Conservation (phyloP, 2,113 vertebrate genomes). For the Sciurus niger region DNA sequence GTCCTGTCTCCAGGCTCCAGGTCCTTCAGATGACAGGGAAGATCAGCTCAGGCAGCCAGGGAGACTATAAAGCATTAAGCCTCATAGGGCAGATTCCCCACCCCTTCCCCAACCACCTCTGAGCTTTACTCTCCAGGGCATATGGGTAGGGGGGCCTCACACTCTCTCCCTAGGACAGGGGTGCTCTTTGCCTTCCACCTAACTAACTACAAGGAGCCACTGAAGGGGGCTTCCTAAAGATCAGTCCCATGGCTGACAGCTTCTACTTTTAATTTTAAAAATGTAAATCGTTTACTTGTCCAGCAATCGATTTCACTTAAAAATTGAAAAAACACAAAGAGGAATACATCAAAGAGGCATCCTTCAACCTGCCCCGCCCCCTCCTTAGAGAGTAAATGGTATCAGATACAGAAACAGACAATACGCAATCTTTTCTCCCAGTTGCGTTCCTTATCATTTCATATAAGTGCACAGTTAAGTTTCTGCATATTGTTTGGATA, state of each 20-base stretch:
- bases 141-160: background rate
- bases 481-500: background rate
- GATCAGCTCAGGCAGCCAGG: background rate
- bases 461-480: background rate
- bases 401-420: background rate
- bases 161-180: too few species aligned
- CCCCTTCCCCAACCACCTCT: background rate
- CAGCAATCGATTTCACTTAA: background rate
- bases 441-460: background rate
- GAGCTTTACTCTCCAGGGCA: background rate
- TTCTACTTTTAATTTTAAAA: slow-evolving; percentile 4
- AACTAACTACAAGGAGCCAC: background rate
- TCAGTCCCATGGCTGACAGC: background rate
- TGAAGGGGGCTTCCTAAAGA: background rate
- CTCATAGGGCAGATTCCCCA: background rate
- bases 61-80: background rate
- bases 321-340: background rate
- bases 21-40: background rate
- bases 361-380: background rate
- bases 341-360: background rate
- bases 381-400: background rate
- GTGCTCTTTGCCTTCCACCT: background rate
- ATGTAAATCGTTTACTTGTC: background rate
- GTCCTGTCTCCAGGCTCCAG: accelerated
- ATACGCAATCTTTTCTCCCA: background rate